A percentile compares a stretch with the other conserved stretches of the same genome.
phyloP scores from a whole-genome alignment of 1,140 invertebrate genomes.

The Parapsyche elsis region DNA sequence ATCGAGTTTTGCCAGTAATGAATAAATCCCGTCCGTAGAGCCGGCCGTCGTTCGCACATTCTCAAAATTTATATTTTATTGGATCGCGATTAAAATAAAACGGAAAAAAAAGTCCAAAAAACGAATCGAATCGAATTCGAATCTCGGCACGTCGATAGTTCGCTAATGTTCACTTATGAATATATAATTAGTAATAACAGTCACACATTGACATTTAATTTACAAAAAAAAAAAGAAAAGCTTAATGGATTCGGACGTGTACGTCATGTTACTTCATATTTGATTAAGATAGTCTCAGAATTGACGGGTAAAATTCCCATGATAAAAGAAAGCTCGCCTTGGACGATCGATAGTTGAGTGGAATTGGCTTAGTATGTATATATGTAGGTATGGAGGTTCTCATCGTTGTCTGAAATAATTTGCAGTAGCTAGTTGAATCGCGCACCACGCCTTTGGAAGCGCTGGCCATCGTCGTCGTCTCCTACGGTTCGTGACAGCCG shows the following conservation, averaged over 20 bases:
- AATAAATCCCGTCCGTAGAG: not conserved
- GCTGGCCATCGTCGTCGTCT: not conserved
- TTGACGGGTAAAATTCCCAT: not conserved
- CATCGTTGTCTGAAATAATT: not conserved
- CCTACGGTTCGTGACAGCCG: constrained; percentile 31
- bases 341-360: too few species aligned
- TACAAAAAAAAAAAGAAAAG: not conserved
- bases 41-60: not conserved
- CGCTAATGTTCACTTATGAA: constrained; percentile 20
- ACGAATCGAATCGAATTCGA: not conserved
- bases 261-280: constrained; percentile 20
- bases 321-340: not conserved
- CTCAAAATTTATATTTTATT: constrained; percentile 24
- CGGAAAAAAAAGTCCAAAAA: not conserved
- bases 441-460: not conserved
- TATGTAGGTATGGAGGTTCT: not conserved
- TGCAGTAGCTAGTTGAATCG: not conserved
- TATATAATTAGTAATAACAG: constrained; percentile 29
- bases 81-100: not conserved
- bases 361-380: not conserved
- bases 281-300: constrained; percentile 3
- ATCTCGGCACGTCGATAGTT: constrained; percentile 3
- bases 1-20: constrained; percentile 28
- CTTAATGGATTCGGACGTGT: constrained; percentile 23
- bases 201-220: constrained; percentile 23